Evolutionary conservation across 2,888 invertebrate species (phyloP).

Genomic region (Nemotelus pantherinus): DNA sequence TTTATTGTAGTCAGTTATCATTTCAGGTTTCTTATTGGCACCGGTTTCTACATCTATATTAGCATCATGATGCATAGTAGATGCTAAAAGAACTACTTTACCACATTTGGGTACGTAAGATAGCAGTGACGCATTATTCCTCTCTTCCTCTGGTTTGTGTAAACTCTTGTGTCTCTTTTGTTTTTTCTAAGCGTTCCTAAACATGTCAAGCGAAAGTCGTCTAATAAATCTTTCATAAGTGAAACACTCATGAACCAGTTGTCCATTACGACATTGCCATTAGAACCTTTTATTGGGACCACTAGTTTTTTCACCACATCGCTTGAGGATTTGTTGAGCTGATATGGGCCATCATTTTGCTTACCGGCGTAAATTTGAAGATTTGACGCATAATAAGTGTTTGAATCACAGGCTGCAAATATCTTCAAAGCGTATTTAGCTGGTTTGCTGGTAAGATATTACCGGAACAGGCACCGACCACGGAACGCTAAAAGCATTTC

Average conservation of each 20-base stretch:
- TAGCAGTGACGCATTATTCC: conserved; percentile 2
- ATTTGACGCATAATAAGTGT: conserved; percentile 28
- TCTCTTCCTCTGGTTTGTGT: conserved; percentile 10
- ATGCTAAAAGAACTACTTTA: conserved; percentile 16
- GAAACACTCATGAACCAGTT: conserved; percentile 48
- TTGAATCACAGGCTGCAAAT: conserved; percentile 22
- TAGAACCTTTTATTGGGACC: conserved; percentile 22
- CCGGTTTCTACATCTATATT: neutral
- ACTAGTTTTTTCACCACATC: conserved; percentile 37
- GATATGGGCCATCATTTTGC: conserved; percentile 36
- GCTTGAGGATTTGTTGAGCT: conserved; percentile 15
- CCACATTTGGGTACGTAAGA: neutral
- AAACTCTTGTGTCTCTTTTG: conserved; percentile 38
- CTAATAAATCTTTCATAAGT: conserved; percentile 45
- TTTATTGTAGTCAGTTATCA: conserved; percentile 6
- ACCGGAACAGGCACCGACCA: conserved; percentile 30
- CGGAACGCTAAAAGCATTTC: conserved; percentile 39
- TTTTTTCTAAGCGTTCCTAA: conserved; percentile 46
- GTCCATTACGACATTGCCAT: conserved; percentile 41
- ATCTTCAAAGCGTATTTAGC: conserved; percentile 43
- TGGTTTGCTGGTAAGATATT: conserved; percentile 41
- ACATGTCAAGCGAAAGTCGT: conserved; percentile 35
- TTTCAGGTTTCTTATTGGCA: neutral
- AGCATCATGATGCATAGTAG: neutral
- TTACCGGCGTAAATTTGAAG: conserved; percentile 38